Evolutionary conservation across 1,140 invertebrate genomes (phyloP).

Genomic region (Magallana angulata): DNA sequence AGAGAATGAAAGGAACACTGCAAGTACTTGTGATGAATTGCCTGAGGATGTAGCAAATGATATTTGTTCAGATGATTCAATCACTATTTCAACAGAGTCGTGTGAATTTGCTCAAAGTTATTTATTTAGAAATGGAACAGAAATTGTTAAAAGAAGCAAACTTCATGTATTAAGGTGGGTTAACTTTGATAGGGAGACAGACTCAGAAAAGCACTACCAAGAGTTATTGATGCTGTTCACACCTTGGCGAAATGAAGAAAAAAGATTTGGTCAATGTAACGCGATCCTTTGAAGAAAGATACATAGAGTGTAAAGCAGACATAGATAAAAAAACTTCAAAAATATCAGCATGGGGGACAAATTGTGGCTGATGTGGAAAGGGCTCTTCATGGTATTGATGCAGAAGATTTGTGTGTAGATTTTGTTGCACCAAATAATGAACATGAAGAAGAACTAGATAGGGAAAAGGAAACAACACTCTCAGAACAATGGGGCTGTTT

Average conservation of each 20-base stretch:
- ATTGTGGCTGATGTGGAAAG: slow-evolving; percentile 1
- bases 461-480: not conserved
- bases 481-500: not conserved
- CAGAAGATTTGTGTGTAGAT: not conserved
- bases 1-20: not conserved
- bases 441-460: slow-evolving; percentile 5
- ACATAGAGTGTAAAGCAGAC: not conserved
- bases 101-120: slow-evolving; percentile 24
- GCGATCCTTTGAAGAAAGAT: slow-evolving; percentile 31
- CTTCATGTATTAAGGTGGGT: slow-evolving; percentile 49
- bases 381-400: slow-evolving; percentile 4
- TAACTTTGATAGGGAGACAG: slow-evolving; percentile 41
- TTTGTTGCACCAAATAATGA: slow-evolving; percentile 23
- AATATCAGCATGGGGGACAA: not conserved
- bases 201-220: slow-evolving; percentile 57
- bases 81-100: not conserved
- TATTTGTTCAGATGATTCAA: not conserved
- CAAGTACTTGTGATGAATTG: not conserved
- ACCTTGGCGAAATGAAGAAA: slow-evolving; percentile 56
- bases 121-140: slow-evolving; percentile 54
- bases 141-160: slow-evolving; percentile 49
- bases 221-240: slow-evolving; percentile 52
- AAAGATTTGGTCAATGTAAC: slow-evolving; percentile 26
- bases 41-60: slow-evolving; percentile 12
- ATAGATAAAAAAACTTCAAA: not conserved